These are phyloP conservation scores for Carollia perspicillata DNA, from an alignment of 2,113 vertebrate genomes.

Conservation along the genomic window DNA sequence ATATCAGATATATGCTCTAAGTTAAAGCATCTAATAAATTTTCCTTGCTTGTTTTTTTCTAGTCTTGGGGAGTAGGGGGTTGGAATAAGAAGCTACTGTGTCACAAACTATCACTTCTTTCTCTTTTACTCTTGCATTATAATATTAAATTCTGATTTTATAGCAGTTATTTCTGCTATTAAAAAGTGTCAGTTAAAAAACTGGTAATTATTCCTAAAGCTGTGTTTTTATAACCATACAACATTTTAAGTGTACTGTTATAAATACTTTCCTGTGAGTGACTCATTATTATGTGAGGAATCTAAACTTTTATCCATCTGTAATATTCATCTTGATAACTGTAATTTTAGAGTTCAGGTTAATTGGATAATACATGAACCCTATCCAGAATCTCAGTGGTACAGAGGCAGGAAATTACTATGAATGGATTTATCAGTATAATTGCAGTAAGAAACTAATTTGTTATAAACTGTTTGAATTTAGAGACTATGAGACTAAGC, in stretches of 20 bases:
- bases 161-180: constrained; percentile 3
- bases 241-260: constrained; percentile 18
- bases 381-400: neutral
- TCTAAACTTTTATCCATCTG: neutral
- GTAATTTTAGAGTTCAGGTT: constrained; percentile 9
- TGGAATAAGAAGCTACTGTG: neutral
- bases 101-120: neutral
- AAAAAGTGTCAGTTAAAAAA: constrained; percentile 38
- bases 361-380: neutral
- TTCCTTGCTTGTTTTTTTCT: neutral
- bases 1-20: neutral
- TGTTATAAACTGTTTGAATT: constrained; percentile 30
- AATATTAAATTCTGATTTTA: constrained; percentile 6
- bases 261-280: neutral
- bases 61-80: neutral
- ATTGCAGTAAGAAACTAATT: neutral
- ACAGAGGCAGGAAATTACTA: constrained; percentile 14
- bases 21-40: constrained; percentile 25
- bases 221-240: neutral
- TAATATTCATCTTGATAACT: neutral
- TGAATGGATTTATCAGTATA: neutral
- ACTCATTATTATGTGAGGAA: neutral
- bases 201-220: neutral
- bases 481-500: neutral
- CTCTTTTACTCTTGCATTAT: constrained; percentile 14